Conservation (phyloP, 2,797 vertebrate species). For the Scomberomorus guttatus region DNA sequence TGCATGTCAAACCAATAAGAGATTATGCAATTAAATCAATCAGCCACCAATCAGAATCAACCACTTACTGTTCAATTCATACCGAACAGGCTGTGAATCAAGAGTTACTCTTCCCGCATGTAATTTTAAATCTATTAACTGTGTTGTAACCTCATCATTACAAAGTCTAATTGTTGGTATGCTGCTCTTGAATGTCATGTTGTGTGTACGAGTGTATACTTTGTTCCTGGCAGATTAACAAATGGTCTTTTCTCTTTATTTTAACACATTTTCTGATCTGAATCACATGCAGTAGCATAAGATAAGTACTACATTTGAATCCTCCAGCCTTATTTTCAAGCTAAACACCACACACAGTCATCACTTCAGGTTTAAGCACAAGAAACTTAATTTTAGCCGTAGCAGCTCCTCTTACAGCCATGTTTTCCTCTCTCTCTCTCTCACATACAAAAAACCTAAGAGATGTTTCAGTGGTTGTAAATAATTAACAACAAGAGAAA, state of each 20-base stretch:
- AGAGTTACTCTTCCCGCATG: not conserved
- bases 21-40: slow-evolving; percentile 10
- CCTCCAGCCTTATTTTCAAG: slow-evolving; percentile 1
- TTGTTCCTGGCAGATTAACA: not conserved
- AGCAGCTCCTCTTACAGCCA: not conserved
- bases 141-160: slow-evolving; percentile 2
- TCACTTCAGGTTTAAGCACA: not conserved
- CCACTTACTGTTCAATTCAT: not conserved
- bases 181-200: not conserved
- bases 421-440: not conserved
- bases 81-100: not conserved
- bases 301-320: not conserved
- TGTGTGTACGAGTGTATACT: not conserved
- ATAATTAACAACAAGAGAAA: not conserved
- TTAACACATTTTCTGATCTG: not conserved
- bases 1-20: not conserved
- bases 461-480: slow-evolving; percentile 4
- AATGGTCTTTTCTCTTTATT: not conserved
- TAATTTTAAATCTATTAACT: not conserved
- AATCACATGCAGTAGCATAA: not conserved
- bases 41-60: slow-evolving; percentile 13
- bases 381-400: slow-evolving; percentile 14
- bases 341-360: not conserved
- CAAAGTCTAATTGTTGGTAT: not conserved
- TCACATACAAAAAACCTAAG: slow-evolving; percentile 1